These are phyloP conservation scores for Diplodus sargus DNA, from an alignment of 2,797 vertebrate species.

Conservation along the genomic window DNA sequence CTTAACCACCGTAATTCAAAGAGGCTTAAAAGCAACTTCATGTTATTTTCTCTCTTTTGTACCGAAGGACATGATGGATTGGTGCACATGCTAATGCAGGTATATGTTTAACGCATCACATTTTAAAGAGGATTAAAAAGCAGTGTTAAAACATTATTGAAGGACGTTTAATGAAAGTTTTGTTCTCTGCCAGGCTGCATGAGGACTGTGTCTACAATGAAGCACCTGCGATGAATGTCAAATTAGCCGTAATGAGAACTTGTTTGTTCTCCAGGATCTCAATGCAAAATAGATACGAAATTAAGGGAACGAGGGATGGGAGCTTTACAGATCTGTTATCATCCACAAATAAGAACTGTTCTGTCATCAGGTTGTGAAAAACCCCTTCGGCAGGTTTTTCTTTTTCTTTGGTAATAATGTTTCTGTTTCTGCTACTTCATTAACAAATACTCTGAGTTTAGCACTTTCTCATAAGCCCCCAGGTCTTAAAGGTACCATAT, in stretches of 20 bases:
- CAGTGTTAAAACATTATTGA: constrained; percentile 5
- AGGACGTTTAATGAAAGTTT: constrained; percentile 22
- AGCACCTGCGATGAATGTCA: background rate
- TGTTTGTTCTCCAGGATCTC: background rate
- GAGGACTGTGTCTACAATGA: constrained; percentile 11
- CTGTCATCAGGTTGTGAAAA: background rate
- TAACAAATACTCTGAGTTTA: background rate
- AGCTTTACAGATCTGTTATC: background rate
- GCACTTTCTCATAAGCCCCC: background rate
- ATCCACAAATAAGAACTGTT: background rate
- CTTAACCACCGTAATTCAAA: constrained; percentile 36
- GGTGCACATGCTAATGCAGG: constrained; percentile 5
- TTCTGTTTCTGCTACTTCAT: too few species aligned
- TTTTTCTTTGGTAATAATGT: background rate
- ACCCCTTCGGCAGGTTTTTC: background rate
- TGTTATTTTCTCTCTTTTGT: constrained; percentile 29
- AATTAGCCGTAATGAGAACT: background rate
- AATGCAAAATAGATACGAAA: background rate
- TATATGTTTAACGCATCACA: background rate
- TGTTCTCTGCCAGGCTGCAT: background rate
- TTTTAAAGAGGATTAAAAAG: constrained; percentile 14
- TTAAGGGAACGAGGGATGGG: background rate
- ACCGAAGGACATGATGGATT: constrained; percentile 11
- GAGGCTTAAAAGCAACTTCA: constrained; percentile 55
- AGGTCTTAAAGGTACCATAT: background rate